A percentile compares a stretch with the other conserved stretches of the same genome.
Conservation (phyloP, 2,888 invertebrate genomes). For the Ecliptopera silaceata region DNA sequence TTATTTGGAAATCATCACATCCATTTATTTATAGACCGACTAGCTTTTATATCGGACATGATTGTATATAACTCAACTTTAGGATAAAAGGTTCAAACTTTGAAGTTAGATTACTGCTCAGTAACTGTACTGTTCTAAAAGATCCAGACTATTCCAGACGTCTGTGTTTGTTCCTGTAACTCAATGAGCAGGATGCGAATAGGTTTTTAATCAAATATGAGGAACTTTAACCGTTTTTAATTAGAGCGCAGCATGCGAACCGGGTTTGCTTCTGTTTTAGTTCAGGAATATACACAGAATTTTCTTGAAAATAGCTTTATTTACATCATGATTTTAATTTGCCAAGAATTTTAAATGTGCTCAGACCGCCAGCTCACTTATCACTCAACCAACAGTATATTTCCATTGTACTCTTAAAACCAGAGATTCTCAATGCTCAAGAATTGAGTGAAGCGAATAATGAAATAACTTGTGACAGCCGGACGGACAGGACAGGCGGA, state of each 20-base stretch:
- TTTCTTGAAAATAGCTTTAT: background rate
- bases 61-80: too few species aligned
- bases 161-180: conserved; percentile 32
- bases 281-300: too few species aligned
- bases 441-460: conserved; percentile 34
- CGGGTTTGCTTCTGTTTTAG: background rate
- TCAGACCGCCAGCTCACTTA: background rate
- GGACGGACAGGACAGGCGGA: conserved; percentile 25
- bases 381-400: conserved; percentile 1
- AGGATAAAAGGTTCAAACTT: too few species aligned
- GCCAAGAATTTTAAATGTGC: background rate
- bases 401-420: conserved; percentile 20
- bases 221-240: conserved; percentile 17
- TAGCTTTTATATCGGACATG: too few species aligned
- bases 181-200: conserved; percentile 29
- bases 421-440: conserved; percentile 22
- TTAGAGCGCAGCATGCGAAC: conserved; percentile 12
- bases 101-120: background rate
- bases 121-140: background rate
- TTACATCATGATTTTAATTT: too few species aligned
- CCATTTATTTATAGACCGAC: too few species aligned
- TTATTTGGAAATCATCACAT: too few species aligned
- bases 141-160: conserved; percentile 22
- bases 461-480: conserved; percentile 32
- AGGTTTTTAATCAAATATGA: conserved; percentile 32